Evolutionary conservation across 2,888 invertebrate species (phyloP), one percentile per base, ranked within the genome.

Genomic region (Gortyna flavago): DNA sequence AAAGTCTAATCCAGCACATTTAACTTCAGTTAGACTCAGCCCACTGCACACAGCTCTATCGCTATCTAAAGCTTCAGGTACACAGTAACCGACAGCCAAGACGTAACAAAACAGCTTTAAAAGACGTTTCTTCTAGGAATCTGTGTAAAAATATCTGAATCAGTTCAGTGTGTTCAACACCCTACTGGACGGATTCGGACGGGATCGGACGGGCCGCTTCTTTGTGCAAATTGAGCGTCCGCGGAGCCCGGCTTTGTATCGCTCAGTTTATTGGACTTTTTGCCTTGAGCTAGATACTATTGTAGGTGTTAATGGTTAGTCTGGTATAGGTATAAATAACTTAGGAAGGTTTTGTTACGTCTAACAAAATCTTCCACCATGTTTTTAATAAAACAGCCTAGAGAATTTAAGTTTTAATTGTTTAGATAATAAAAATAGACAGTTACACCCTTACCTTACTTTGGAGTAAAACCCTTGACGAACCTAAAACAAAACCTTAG

Each of bases 151-250:
- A 82, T 76, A 82, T 65, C 62, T 25, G 62, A 85, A 72, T 64
- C 70, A 71, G 35, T 72, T 44, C 57, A 48, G 32, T 75, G 57
- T 86, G 64, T 41, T 38, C 72, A 67, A 84, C 71, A 62, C 73
- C 59, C 72, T 61, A 75, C 61, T 35, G 54, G n/a, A 54, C 29
- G 41, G 61, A 74, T 81, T 25, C 51, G 16, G 59, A 41, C 48
- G 21, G 38, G 32, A 41, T 41, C 32, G 35, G 32, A 77, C 18
- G 25, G 9, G 38, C 72, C 38, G 62, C 25, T 76, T 86, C 75
- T 86, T 86, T 79, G 83, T 83, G 76, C 66, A 86, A 84, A 86
- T 86, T 74, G 65, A 57, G 70, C 62, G 35, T 35, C 57, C 6
- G 32, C 32, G 41, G 64, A 72, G 72, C 54, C 21, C 0, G 68